These are phyloP conservation scores for Drosophila diplacantha DNA, from an alignment of 2,888 invertebrate species.

Conservation along the genomic window DNA sequence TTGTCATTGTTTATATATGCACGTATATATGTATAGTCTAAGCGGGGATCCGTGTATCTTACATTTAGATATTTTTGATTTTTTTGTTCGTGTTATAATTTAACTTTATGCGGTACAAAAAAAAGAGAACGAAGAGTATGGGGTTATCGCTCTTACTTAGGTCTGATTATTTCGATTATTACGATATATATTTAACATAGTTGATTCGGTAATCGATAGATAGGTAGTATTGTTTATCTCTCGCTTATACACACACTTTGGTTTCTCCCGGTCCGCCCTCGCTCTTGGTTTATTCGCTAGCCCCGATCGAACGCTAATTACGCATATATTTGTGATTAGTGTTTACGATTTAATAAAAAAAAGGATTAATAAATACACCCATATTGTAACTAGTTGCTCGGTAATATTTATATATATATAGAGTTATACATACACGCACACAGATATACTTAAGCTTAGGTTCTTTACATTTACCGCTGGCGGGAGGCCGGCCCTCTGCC, in stretches of 20 bases:
- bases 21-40: constrained; percentile 36
- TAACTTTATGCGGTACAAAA: constrained; percentile 35
- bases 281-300: constrained; percentile 53
- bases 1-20: constrained; percentile 19
- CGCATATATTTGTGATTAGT: constrained; percentile 50
- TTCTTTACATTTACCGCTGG: constrained; percentile 20
- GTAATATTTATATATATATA: constrained; percentile 17
- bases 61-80: constrained; percentile 40
- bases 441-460: constrained; percentile 20
- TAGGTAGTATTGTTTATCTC: constrained; percentile 58
- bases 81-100: constrained; percentile 13
- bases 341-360: constrained; percentile 45
- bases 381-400: constrained; percentile 58
- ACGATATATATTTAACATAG: constrained; percentile 59
- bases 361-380: constrained; percentile 62
- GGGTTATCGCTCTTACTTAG: constrained; percentile 31
- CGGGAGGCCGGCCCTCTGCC: background rate
- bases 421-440: constrained; percentile 22
- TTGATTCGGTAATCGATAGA: constrained; percentile 45
- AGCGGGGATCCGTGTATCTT: constrained; percentile 30
- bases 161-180: constrained; percentile 34
- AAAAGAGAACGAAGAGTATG: constrained; percentile 25
- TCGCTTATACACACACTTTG: constrained; percentile 65
- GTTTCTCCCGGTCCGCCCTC: constrained; percentile 54
- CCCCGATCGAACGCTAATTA: constrained; percentile 58